A percentile compares a stretch with the other conserved stretches of the same genome.
These are phyloP conservation scores for Synanceia verrucosa DNA, from an alignment of 2,797 vertebrate species.

Conservation along the genomic window DNA sequence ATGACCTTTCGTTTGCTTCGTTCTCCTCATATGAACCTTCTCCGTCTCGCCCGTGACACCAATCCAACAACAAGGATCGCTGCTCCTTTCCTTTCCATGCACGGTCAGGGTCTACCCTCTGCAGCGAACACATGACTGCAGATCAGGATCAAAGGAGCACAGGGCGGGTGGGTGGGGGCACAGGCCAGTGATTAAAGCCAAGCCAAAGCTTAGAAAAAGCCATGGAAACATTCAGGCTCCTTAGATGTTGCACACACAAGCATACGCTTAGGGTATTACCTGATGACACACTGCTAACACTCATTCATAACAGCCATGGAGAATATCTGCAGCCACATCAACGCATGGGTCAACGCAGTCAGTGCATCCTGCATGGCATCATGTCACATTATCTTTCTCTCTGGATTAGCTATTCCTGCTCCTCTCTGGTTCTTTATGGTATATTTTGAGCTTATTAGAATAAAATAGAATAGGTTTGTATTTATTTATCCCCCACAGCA, in stretches of 20 bases:
- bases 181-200: slow-evolving; percentile 39
- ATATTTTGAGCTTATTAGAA: not conserved
- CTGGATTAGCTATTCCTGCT: not conserved
- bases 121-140: slow-evolving; percentile 38
- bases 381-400: too few species aligned
- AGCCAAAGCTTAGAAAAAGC: not conserved
- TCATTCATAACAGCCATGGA: not conserved
- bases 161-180: slow-evolving; percentile 15
- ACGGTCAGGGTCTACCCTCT: slow-evolving; percentile 28
- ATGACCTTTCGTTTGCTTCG: not conserved
- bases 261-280: not conserved
- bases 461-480: too few species aligned
- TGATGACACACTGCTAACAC: not conserved
- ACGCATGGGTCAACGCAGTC: too few species aligned
- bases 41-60: not conserved
- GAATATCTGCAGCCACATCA: too few species aligned
- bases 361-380: not conserved
- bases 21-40: not conserved
- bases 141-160: slow-evolving; percentile 61
- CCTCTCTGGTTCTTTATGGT: not conserved
- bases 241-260: slow-evolving; percentile 2
- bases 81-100: not conserved
- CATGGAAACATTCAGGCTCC: slow-evolving; percentile 25
- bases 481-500: too few species aligned
- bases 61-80: slow-evolving; percentile 14